A percentile compares a stretch with the other conserved stretches of the same genome.
Evolutionary conservation across 2,113 vertebrate genomes (phyloP).

Genomic region (Pterophyllum scalare): DNA sequence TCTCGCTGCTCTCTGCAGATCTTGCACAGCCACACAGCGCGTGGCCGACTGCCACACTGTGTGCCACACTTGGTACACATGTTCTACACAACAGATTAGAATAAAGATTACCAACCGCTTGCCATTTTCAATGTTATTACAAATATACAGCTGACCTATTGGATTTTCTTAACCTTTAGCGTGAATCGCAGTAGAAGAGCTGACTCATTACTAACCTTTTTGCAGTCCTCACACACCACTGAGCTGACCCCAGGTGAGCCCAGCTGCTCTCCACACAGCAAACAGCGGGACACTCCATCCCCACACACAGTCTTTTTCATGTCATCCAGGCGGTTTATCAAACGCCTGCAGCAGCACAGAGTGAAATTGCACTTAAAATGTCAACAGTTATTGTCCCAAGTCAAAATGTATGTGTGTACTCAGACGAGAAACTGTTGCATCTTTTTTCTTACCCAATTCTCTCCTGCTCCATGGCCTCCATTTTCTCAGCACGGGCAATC

Average conservation of each 20-base stretch:
- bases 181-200: background rate
- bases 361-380: constrained; percentile 28
- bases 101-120: constrained; percentile 6
- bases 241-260: constrained; percentile 85
- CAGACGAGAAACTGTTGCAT: background rate
- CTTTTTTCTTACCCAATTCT: constrained; percentile 88
- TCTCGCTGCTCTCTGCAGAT: constrained; percentile 97
- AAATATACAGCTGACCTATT: background rate
- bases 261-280: constrained; percentile 94
- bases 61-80: constrained; percentile 95
- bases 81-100: constrained; percentile 79
- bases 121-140: background rate
- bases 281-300: constrained; percentile 92
- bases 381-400: constrained; percentile 6
- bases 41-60: constrained; percentile 87
- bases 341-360: constrained; percentile 80
- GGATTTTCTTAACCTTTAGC: background rate
- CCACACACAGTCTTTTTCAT: constrained; percentile 93
- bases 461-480: constrained; percentile 97
- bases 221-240: constrained; percentile 96
- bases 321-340: constrained; percentile 93
- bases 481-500: constrained; percentile 93
- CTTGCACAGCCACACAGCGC: constrained; percentile 95
- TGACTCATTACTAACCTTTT: constrained; percentile 84
- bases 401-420: constrained; percentile 3